Percentiles rank a stretch among this genome's conserved stretches.
Conservation (phyloP, 1,140 invertebrate species). For the Drosophila asahinai region DNA sequence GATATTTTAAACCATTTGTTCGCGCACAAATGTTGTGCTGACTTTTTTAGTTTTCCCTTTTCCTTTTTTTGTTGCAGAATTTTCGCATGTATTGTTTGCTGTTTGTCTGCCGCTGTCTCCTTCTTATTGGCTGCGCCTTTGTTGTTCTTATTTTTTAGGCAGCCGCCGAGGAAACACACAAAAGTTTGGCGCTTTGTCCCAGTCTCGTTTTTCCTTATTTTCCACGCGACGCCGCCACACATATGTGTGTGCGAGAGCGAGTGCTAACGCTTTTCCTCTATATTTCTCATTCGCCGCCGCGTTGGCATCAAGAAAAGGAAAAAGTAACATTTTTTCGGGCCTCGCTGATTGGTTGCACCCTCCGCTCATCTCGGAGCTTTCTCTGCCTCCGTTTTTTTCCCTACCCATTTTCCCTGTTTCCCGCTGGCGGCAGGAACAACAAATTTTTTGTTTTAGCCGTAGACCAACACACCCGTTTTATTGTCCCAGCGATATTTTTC, state of each 20-base stretch:
- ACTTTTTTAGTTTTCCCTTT: slow-evolving; percentile 29
- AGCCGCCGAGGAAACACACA: slow-evolving; percentile 71
- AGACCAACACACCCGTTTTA: slow-evolving; percentile 76
- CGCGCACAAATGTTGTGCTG: slow-evolving; percentile 25
- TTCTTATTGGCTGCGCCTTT: slow-evolving; percentile 60
- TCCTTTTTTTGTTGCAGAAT: background rate
- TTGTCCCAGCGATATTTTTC: slow-evolving; percentile 38
- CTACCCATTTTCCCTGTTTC: background rate
- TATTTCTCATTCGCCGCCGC: slow-evolving; percentile 77
- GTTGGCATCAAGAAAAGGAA: slow-evolving; percentile 78
- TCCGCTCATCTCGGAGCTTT: slow-evolving; percentile 43
- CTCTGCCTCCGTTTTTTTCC: background rate
- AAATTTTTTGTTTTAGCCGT: slow-evolving; percentile 78
- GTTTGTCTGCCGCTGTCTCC: slow-evolving; percentile 62
- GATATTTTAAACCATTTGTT: slow-evolving; percentile 23
- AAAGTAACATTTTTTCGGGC: slow-evolving; percentile 69
- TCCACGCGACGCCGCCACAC: slow-evolving; percentile 18
- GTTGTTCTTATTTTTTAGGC: slow-evolving; percentile 78
- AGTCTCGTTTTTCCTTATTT: slow-evolving; percentile 13
- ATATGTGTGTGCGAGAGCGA: slow-evolving; percentile 40
- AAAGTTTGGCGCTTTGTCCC: slow-evolving; percentile 60
- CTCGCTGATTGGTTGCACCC: slow-evolving; percentile 73
- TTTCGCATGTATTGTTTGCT: slow-evolving; percentile 53
- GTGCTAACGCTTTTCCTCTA: slow-evolving; percentile 65
- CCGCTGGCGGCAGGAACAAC: slow-evolving; percentile 40